Percentiles rank a stretch among this genome's conserved stretches.
Conservation (phyloP, 2,888 invertebrate genomes). For the Oscheius onirici region DNA sequence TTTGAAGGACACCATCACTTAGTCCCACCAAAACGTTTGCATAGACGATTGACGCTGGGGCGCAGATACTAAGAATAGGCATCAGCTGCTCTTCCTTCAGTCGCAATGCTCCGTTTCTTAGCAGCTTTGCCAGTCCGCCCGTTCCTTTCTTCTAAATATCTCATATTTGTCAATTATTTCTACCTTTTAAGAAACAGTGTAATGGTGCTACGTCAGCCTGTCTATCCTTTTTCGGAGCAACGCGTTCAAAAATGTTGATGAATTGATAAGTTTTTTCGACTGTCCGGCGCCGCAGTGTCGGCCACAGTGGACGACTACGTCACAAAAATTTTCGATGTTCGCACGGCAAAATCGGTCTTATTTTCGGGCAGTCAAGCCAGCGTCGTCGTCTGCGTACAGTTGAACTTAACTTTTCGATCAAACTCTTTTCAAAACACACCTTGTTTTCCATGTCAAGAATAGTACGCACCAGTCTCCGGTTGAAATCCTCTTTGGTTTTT, state of each 20-base stretch:
- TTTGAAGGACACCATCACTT: neutral
- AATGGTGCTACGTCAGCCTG: slow-evolving; percentile 5
- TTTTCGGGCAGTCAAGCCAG: no score
- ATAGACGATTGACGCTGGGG: slow-evolving; percentile 15
- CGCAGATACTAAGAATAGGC: slow-evolving; percentile 22
- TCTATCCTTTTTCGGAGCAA: slow-evolving; percentile 4
- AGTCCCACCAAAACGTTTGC: slow-evolving; percentile 8
- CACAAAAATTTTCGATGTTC: slow-evolving; percentile 24
- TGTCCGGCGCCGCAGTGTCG: slow-evolving; percentile 20
- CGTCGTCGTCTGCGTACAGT: no score
- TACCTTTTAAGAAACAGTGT: neutral
- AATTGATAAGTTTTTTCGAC: slow-evolving; percentile 10
- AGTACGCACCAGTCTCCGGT: no score
- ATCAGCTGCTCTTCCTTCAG: slow-evolving; percentile 21
- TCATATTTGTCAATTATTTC: neutral
- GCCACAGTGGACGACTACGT: slow-evolving; percentile 22
- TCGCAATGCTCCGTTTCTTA: neutral
- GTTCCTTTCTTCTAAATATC: neutral
- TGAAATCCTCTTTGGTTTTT: slow-evolving; percentile 23
- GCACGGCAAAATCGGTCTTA: neutral
- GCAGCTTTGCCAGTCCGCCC: neutral
- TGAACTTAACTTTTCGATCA: no score
- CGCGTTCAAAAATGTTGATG: slow-evolving; percentile 18
- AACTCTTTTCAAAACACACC: no score
- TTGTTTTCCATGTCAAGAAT: no score